Percentiles rank a stretch among this genome's conserved stretches.
These are phyloP conservation scores for Mayetiola destructor DNA, from an alignment of 2,888 invertebrate species.

Conservation along the genomic window DNA sequence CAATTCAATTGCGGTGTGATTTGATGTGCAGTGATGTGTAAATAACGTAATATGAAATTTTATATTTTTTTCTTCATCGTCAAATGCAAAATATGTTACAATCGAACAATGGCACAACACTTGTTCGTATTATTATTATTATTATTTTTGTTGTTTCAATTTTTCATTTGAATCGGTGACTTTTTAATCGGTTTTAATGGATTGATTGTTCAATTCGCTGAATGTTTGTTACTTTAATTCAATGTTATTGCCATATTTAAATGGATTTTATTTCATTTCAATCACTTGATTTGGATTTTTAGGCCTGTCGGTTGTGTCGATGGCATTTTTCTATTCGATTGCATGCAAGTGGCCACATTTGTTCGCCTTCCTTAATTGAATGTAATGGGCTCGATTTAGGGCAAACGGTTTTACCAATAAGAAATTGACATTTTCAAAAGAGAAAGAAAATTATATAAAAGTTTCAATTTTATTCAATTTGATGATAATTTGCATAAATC, in stretches of 20 bases:
- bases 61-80: no score
- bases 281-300: neutral
- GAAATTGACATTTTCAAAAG: neutral
- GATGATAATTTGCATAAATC: no score
- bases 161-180: neutral
- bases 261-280: neutral
- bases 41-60: no score
- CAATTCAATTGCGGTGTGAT: neutral
- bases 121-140: no score
- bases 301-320: neutral
- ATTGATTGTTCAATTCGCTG: neutral
- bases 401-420: neutral
- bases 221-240: neutral
- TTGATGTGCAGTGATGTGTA: neutral
- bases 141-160: neutral
- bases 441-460: no score
- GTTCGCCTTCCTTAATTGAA: neutral
- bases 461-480: no score
- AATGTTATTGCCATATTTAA: neutral
- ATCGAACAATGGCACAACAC: no score
- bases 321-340: neutral
- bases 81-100: no score
- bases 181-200: slow-evolving; percentile 8
- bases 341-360: neutral
- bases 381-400: neutral